A percentile compares a stretch with the other conserved stretches of the same genome.
phyloP scores from a whole-genome alignment of 1,140 invertebrate species.

The Hyphantria cunea region DNA sequence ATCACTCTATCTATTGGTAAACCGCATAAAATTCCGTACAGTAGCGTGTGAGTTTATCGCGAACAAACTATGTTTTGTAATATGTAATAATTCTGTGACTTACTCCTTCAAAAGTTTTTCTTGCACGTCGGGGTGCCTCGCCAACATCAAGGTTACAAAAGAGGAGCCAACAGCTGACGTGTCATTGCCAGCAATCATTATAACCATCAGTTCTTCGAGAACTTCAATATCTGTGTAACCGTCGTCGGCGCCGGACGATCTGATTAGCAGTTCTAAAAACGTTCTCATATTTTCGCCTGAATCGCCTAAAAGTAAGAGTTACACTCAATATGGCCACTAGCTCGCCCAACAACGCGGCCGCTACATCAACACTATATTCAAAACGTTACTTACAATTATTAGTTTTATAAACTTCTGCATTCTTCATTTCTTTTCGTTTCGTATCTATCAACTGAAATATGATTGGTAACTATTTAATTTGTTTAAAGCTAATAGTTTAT shows the following conservation, averaged over 20 bases:
- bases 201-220: slow-evolving; percentile 41
- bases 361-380: neutral
- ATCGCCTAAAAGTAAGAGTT: neutral
- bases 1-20: too few relatives aligned
- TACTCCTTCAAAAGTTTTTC: slow-evolving; percentile 50
- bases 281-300: slow-evolving; percentile 9
- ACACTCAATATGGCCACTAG: too few relatives aligned
- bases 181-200: slow-evolving; percentile 49
- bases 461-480: too few relatives aligned
- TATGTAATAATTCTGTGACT: slow-evolving; percentile 31
- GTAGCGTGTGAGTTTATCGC: too few relatives aligned
- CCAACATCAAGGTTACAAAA: slow-evolving; percentile 38
- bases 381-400: neutral
- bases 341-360: too few relatives aligned
- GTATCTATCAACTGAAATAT: slow-evolving; percentile 4
- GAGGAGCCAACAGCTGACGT: slow-evolving; percentile 42
- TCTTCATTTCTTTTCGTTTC: slow-evolving; percentile 3
- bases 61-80: too few relatives aligned
- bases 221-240: slow-evolving; percentile 33
- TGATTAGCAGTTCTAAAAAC: slow-evolving; percentile 36
- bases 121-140: slow-evolving; percentile 46
- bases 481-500: too few relatives aligned
- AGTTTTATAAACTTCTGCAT: neutral
- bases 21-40: too few relatives aligned
- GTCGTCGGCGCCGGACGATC: slow-evolving; percentile 9